Conservation (phyloP, 2,113 vertebrate species). For the Fukomys damarensis region DNA sequence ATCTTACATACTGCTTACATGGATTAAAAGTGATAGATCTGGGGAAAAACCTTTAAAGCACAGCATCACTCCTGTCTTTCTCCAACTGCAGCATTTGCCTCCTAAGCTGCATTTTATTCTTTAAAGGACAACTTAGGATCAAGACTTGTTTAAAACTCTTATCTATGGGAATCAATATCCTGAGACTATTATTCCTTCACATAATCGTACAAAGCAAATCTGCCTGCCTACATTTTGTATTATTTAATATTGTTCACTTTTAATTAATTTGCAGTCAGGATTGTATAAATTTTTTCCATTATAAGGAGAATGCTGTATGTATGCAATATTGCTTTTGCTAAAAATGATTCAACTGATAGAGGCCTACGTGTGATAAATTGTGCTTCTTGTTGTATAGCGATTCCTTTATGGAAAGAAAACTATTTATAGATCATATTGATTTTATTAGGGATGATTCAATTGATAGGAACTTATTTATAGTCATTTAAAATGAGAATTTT, state of each 20-base stretch:
- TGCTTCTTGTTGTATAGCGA: not conserved
- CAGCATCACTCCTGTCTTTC: not conserved
- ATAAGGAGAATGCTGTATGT: not conserved
- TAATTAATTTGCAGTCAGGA: conserved; percentile 22
- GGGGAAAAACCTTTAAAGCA: not conserved
- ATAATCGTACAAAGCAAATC: not conserved
- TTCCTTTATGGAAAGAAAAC: not conserved
- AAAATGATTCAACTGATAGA: not conserved
- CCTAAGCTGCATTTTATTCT: not conserved
- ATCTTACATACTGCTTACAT: not conserved
- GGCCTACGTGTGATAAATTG: not conserved
- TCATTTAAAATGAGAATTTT: conserved; percentile 48
- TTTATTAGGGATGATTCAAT: conserved; percentile 22
- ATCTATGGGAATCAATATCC: not conserved
- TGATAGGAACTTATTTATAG: conserved; percentile 43
- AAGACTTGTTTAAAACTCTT: not conserved
- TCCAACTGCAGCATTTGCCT: not conserved
- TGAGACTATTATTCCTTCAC: not conserved
- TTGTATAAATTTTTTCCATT: not conserved
- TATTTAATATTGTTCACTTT: not conserved
- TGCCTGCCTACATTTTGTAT: not conserved
- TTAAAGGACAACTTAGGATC: not conserved
- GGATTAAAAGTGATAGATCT: not conserved
- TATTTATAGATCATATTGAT: not conserved
- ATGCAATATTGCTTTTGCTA: not conserved